Percentiles rank a stretch among this genome's conserved stretches.
phyloP scores from a whole-genome alignment of 1,140 invertebrate genomes.

The Drosophila subpulchrella region DNA sequence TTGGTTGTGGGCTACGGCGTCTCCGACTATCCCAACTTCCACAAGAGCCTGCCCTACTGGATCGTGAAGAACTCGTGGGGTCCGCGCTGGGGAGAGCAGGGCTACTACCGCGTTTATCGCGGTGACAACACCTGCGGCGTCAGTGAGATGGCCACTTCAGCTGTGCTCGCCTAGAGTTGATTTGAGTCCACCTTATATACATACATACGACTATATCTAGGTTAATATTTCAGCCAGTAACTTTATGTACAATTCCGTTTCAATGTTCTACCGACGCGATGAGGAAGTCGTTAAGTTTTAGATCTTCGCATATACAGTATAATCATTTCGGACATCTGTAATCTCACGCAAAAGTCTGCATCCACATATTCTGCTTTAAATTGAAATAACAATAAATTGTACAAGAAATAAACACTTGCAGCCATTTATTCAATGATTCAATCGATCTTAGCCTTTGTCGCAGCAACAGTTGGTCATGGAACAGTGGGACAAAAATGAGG shows the following conservation, averaged over 20 bases:
- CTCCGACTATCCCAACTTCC: constrained; percentile 92
- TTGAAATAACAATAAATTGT: constrained; percentile 66
- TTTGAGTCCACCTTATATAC: constrained; percentile 28
- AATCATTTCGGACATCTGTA: constrained; percentile 63
- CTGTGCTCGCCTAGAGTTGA: constrained; percentile 86
- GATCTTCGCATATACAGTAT: constrained; percentile 35
- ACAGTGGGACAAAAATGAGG: background rate
- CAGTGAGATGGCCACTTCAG: constrained; percentile 95
- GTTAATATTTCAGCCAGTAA: constrained; percentile 52
- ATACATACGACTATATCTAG: constrained; percentile 52
- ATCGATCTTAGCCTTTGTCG: constrained; percentile 9
- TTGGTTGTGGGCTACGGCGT: constrained; percentile 96
- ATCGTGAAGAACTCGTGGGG: constrained; percentile 98
- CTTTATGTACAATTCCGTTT: constrained; percentile 48
- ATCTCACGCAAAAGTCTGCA: constrained; percentile 56
- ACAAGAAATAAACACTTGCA: constrained; percentile 20
- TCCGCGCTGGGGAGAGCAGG: constrained; percentile 91
- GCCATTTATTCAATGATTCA: background rate
- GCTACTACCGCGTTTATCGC: constrained; percentile 97
- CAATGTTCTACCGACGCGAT: constrained; percentile 19
- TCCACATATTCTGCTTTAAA: constrained; percentile 55
- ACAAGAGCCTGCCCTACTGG: constrained; percentile 95
- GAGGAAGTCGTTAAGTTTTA: constrained; percentile 26
- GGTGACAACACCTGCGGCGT: constrained; percentile 98
- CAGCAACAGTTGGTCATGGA: constrained; percentile 18